These are phyloP conservation scores for Astreopora myriophthalma DNA, from an alignment of 64 coral and sea anemone genomes.

Conservation along the genomic window DNA sequence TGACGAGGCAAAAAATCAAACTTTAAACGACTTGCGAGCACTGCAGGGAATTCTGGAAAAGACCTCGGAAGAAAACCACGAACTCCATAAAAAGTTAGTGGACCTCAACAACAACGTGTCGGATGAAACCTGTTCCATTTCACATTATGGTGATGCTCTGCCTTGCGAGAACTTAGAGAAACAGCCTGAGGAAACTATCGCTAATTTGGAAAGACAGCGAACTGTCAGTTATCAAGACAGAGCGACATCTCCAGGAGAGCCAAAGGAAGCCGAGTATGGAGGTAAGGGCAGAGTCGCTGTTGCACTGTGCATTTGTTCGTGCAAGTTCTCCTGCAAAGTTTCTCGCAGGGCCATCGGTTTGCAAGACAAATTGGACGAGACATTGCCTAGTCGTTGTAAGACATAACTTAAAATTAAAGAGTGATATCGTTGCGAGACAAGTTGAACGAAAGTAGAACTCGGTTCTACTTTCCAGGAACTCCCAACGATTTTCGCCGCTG, in stretches of 20 bases:
- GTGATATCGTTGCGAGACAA: too few relatives aligned
- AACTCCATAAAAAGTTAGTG: not conserved
- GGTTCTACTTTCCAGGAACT: too few relatives aligned
- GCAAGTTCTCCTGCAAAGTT: too few relatives aligned
- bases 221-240: slow-evolving; percentile 24
- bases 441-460: too few relatives aligned
- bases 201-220: not conserved
- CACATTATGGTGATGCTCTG: not conserved
- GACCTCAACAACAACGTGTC: not conserved
- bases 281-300: not conserved
- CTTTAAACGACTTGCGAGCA: not conserved
- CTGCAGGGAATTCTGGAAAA: not conserved
- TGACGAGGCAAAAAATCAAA: not conserved
- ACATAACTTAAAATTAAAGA: too few relatives aligned
- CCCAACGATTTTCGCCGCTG: too few relatives aligned
- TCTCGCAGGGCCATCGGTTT: too few relatives aligned
- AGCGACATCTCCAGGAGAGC: slow-evolving; percentile 34
- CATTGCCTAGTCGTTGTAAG: too few relatives aligned
- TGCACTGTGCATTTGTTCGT: too few relatives aligned
- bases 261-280: not conserved
- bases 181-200: not conserved
- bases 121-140: not conserved
- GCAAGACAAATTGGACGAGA: too few relatives aligned
- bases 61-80: not conserved
- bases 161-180: not conserved